Percentiles rank a stretch among this genome's conserved stretches.
Evolutionary conservation across 2,797 vertebrate species (phyloP).

Genomic region (Gila robusta): DNA sequence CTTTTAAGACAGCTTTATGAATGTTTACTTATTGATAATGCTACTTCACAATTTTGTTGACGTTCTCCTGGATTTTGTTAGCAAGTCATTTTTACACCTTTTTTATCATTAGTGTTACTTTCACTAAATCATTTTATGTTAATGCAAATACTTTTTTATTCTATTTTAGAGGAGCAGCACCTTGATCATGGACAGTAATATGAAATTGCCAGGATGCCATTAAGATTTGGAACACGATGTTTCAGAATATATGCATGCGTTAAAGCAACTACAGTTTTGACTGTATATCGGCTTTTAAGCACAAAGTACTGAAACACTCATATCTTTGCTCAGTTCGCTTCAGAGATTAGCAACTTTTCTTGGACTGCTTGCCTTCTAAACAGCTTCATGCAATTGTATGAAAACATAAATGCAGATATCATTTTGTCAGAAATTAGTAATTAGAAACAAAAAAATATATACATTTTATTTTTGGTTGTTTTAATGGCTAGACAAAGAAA

Average conservation of each 20-base stretch:
- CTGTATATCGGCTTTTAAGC: conserved; percentile 3
- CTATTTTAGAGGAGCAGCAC: not conserved
- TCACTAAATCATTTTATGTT: not conserved
- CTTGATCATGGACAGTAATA: not conserved
- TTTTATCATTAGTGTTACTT: not conserved
- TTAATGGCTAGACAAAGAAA: not conserved
- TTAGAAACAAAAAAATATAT: not conserved
- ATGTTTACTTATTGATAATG: conserved; percentile 65
- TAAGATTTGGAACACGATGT: not conserved
- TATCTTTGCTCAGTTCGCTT: not conserved
- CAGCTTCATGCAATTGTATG: not conserved
- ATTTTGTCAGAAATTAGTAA: not conserved
- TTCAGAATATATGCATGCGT: conserved; percentile 22
- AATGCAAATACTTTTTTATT: not conserved
- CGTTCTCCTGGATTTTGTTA: conserved; percentile 39
- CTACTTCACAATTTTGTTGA: not conserved
- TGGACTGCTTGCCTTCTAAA: conserved; percentile 8
- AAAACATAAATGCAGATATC: not conserved
- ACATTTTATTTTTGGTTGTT: not conserved
- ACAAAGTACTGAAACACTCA: not conserved
- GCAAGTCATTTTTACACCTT: not conserved
- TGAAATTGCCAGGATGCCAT: not conserved
- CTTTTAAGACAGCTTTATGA: conserved; percentile 71
- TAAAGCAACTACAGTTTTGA: conserved; percentile 16
- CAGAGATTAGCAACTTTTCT: not conserved